Evolutionary conservation across 2,888 invertebrate species (phyloP), one percentile per base, ranked within the genome.

Genomic region (Standfussiana lucernea): DNA sequence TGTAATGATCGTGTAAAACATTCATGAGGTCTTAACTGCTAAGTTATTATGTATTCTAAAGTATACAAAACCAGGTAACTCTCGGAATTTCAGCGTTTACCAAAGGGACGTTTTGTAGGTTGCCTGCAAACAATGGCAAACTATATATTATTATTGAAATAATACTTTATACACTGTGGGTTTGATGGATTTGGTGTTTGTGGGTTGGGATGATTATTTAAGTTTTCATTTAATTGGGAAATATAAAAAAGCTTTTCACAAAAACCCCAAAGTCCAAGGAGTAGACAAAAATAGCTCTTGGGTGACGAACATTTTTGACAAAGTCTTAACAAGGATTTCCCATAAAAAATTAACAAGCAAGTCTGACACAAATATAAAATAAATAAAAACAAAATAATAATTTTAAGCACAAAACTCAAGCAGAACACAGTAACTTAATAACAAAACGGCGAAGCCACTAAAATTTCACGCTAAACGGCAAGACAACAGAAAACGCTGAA

Each of bases 91-190:
- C 61, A 65, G 35, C 35, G 11, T 6, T 21, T 35, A 35, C 32
- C 21, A 40, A 50, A 21, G 32, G 37, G 3, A 28, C 4, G 18
- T 21, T 24, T 18, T 37, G 45, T 65, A 32, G 45, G 0, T 87
- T 86, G 87, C 86, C 86, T 87, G 86, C 1, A 72, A 84, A 82
- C 73, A 87, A 84, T 50, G 21, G 21, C 67, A 77, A 79, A 76
- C 1, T 32, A 59, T 35, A 24, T 62, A 42, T 87, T 79, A 80
- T 32, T 77, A 61, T 53, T 11, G 5, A 42, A 62, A 18, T 73
- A 62, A 62, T 62, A 28, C 15, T 65, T 28, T 40, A 10, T 69
- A 32, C 15, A 28, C 18, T 42, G 21, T 42, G 8, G 28, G 2
- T n/a, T n/a, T n/a, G n/a, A n/a, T n/a, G n/a, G n/a, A n/a, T n/a